Percentiles rank a stretch among this genome's conserved stretches.
Conservation (phyloP, 1,140 invertebrate genomes). For the Tyrophagus putrescentiae region DNA sequence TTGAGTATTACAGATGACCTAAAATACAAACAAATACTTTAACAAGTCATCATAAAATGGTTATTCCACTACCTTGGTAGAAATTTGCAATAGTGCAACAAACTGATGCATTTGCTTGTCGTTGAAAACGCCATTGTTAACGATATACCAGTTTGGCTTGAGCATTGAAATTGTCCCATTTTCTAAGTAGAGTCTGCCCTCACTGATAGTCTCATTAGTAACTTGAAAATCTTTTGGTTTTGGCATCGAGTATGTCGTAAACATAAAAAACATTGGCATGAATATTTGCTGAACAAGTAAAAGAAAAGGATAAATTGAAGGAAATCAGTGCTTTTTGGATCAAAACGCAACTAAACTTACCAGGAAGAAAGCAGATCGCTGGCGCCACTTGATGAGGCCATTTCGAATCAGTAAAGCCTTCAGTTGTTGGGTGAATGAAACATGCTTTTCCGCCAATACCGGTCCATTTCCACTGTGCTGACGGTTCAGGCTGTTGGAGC, state of each 20-base stretch:
- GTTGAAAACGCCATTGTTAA: background rate
- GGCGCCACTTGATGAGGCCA: background rate
- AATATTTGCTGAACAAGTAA: background rate
- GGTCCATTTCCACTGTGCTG: too few relatives aligned
- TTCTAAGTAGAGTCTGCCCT: background rate
- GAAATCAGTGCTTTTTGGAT: background rate
- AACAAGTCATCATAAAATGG: too few relatives aligned
- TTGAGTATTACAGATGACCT: too few relatives aligned
- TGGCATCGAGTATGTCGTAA: background rate
- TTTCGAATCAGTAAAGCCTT: background rate
- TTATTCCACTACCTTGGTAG: too few relatives aligned
- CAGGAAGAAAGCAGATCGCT: background rate
- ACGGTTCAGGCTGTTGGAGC: too few relatives aligned
- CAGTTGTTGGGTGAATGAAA: constrained; percentile 10
- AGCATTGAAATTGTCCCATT: background rate
- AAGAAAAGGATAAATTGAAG: background rate
- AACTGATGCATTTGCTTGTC: background rate
- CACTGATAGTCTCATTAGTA: background rate
- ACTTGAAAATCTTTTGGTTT: background rate
- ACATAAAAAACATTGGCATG: background rate
- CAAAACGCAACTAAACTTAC: background rate
- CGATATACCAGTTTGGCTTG: background rate
- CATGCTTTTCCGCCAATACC: too few relatives aligned
- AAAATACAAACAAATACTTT: too few relatives aligned
- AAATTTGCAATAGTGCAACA: too few relatives aligned